These are phyloP conservation scores for Taphrorychus bicolor DNA, from an alignment of 2,888 invertebrate genomes.

Conservation along the genomic window DNA sequence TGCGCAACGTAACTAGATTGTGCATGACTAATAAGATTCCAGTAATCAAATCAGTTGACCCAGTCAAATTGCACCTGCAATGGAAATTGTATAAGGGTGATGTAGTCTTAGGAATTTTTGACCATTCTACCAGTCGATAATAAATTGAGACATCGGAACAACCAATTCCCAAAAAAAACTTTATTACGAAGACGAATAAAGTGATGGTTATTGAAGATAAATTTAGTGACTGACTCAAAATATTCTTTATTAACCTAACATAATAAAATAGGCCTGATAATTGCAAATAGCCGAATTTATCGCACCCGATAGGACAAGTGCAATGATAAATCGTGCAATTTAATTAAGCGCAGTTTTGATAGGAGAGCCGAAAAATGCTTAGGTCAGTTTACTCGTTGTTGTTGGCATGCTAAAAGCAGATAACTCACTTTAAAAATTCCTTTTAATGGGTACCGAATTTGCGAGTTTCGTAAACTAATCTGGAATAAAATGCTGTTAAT, in stretches of 20 bases:
- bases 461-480: slow-evolving; percentile 3
- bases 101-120: no score
- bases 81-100: no score
- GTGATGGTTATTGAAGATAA: no score
- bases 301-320: not conserved
- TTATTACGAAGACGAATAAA: no score
- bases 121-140: no score
- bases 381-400: slow-evolving; percentile 9
- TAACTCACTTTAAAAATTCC: slow-evolving; percentile 11
- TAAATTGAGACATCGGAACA: no score
- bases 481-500: not conserved
- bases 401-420: not conserved
- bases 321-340: not conserved
- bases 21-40: no score
- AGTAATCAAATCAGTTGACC: no score
- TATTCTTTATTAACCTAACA: not conserved
- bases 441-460: not conserved
- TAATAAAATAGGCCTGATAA: not conserved
- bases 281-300: not conserved
- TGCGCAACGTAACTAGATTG: no score
- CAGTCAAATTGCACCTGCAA: no score
- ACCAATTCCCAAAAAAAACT: no score
- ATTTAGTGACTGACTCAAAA: not conserved
- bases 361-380: not conserved
- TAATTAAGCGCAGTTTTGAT: slow-evolving; percentile 1